Evolutionary conservation across 2,888 invertebrate species (phyloP), one percentile per base, ranked within the genome.

Genomic region (Imbricaverruca yamaguchii): DNA sequence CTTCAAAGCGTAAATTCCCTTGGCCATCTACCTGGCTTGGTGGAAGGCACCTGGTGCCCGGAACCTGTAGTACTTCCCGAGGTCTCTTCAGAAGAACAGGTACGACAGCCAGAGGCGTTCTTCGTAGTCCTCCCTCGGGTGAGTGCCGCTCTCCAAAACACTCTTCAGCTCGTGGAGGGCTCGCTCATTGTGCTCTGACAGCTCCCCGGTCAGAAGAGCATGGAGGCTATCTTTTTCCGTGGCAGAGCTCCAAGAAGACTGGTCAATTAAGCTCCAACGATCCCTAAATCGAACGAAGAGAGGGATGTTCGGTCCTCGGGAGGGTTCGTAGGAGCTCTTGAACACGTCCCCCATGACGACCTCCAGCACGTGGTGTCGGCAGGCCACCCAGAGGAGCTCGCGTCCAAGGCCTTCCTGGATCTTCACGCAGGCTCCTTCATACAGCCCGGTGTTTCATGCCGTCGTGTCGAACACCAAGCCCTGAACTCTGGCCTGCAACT

Each of bases 391-490:
- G 15, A 81, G 74, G 59, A 80, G 39, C 61, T 57, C 61, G 13
- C 74, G 57, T 18, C 61, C 74, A n/a, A 80, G 55, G 39, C 10
- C 69, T 53, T 25, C 21, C 78, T 81, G 8, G 1, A 80, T 69
- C 55, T 74, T 8, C 23, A 53, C 55, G 57, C 80, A 67, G 53
- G 81, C 80, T 53, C 81, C 80, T 23, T 21, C 18, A 21, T 80
- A 39, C n/a, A 80, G 7, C 12, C 74, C 59, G 6, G 56, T 81
- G 74, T 81, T 80, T 23, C 57, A 74, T 15, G 80, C 80, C 13
- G 80, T 80, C 39, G 80, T 80, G 39, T 81, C 80, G 25, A 80
- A 81, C 53, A 74, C 53, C 15, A 81, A 69, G 39, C 67, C 57
- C 59, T 53, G n/a, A 61, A 80, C 56, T 55, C 63, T 25, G 67